Conservation (phyloP, 2,888 invertebrate genomes). For the Ochropleura plecta region DNA sequence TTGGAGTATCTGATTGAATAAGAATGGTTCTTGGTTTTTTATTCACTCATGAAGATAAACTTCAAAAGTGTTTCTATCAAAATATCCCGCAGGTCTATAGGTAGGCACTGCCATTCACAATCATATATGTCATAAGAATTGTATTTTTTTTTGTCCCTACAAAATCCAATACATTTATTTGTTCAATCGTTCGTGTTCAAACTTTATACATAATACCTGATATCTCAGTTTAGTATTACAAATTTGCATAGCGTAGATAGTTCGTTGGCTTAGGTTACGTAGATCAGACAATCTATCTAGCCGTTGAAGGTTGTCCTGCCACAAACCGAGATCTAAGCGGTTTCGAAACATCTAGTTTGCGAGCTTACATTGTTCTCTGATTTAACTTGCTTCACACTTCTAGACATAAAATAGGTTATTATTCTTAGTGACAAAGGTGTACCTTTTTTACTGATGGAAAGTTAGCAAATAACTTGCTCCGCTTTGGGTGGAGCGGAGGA, state of each 20-base stretch:
- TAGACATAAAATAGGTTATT: neutral
- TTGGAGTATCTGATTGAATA: neutral
- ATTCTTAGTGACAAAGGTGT: neutral
- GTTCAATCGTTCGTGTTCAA: constrained; percentile 29
- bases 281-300: constrained; percentile 82
- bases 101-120: no score
- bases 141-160: neutral
- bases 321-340: constrained; percentile 71
- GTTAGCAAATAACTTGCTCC: no score
- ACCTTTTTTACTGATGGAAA: no score
- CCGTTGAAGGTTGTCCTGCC: constrained; percentile 76
- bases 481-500: no score
- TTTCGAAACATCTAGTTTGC: constrained; percentile 58
- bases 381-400: constrained; percentile 26
- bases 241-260: constrained; percentile 79
- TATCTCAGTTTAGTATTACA: constrained; percentile 66
- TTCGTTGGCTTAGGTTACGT: constrained; percentile 72
- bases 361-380: constrained; percentile 42
- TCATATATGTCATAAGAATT: no score
- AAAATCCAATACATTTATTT: constrained; percentile 8
- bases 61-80: neutral
- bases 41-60: neutral
- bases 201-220: constrained; percentile 34
- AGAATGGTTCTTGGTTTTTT: neutral
- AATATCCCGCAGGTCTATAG: neutral